Conservation (phyloP, 2,888 invertebrate species). For the Metalampra italica region DNA sequence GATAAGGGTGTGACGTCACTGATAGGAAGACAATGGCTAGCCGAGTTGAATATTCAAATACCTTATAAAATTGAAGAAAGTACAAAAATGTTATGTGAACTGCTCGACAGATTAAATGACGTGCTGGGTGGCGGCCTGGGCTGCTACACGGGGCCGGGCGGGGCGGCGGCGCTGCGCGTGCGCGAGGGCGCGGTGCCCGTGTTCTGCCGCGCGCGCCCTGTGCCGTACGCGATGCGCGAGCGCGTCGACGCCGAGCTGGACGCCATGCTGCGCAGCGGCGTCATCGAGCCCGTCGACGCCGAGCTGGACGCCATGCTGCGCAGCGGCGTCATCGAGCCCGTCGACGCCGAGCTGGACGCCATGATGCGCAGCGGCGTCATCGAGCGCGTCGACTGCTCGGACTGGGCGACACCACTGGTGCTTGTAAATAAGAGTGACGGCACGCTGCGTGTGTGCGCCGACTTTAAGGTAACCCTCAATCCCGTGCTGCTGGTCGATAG, state of each 20-base stretch:
- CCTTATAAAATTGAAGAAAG: background rate
- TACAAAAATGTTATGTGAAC: too few species aligned
- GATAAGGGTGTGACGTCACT: conserved; percentile 8
- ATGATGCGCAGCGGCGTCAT: too few species aligned
- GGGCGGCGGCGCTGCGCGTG: conserved; percentile 4
- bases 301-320: too few species aligned
- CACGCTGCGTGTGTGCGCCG: conserved; percentile 12
- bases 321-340: too few species aligned
- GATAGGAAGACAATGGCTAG: conserved; percentile 12
- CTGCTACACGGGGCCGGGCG: conserved; percentile 3
- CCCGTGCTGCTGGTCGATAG: conserved; percentile 6
- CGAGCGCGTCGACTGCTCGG: conserved; percentile 5
- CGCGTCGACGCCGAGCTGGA: background rate
- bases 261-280: too few species aligned
- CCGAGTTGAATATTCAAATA: conserved; percentile 7
- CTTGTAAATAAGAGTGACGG: conserved; percentile 6
- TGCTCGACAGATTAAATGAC: background rate
- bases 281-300: too few species aligned
- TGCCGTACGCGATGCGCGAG: conserved; percentile 4
- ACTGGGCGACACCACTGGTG: conserved; percentile 10
- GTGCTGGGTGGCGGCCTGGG: conserved; percentile 8
- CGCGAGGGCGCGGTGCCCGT: conserved; percentile 10
- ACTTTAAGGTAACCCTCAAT: conserved; percentile 22
- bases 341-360: too few species aligned
- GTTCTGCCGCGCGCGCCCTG: conserved; percentile 8